These are phyloP conservation scores for Tipula helvola DNA, from an alignment of 2,888 invertebrate genomes.

Conservation along the genomic window DNA sequence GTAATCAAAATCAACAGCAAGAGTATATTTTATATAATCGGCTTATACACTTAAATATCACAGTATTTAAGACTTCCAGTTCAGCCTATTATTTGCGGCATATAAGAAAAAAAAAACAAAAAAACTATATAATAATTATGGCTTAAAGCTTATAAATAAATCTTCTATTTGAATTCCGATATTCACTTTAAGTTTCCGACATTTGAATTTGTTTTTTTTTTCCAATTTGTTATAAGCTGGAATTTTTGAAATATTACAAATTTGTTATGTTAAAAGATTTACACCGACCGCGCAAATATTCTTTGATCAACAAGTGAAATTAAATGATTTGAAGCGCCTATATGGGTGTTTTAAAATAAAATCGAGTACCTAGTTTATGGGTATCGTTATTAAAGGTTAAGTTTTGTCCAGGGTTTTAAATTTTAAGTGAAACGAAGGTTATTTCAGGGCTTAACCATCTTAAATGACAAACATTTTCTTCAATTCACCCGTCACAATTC, in stretches of 20 bases:
- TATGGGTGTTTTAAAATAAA: too few species aligned
- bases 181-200: constrained; percentile 4
- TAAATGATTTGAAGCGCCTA: neutral
- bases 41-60: constrained; percentile 4
- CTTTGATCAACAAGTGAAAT: neutral
- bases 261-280: neutral
- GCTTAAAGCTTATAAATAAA: neutral
- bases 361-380: too few species aligned
- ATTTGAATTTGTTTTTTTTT: neutral
- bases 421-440: too few species aligned
- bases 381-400: too few species aligned
- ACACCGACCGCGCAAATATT: neutral
- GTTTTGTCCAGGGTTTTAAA: too few species aligned
- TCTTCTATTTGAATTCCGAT: constrained; percentile 4
- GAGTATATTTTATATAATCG: neutral
- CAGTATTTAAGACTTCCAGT: neutral
- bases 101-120: neutral
- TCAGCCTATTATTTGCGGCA: constrained; percentile 4
- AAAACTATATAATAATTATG: neutral
- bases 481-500: too few species aligned
- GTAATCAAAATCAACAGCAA: neutral
- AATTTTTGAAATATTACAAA: neutral
- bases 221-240: neutral
- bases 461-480: too few species aligned
- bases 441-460: too few species aligned